phyloP scores from a whole-genome alignment of 2,888 invertebrate genomes.

The Nudaria mundana region DNA sequence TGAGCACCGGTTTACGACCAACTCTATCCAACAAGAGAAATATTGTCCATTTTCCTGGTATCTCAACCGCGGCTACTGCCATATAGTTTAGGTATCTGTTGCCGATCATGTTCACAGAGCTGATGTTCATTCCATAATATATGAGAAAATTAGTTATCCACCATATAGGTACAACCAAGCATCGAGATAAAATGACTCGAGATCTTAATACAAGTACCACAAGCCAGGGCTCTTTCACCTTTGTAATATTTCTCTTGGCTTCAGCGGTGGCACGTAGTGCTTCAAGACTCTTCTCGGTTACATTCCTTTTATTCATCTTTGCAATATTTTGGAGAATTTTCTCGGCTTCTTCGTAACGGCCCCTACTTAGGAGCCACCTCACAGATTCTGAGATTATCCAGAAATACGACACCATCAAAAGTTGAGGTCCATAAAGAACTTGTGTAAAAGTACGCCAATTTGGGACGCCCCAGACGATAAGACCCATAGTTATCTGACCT shows the following conservation, averaged over 20 bases:
- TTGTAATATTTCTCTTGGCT: slow-evolving; percentile 48
- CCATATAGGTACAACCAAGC: slow-evolving; percentile 77
- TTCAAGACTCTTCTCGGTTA: slow-evolving; percentile 77
- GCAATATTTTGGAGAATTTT: slow-evolving; percentile 83
- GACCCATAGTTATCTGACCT: slow-evolving; percentile 87
- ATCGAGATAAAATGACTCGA: slow-evolving; percentile 50
- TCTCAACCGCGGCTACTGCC: slow-evolving; percentile 84
- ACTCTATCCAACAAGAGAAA: slow-evolving; percentile 82
- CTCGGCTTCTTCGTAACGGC: slow-evolving; percentile 84
- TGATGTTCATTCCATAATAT: slow-evolving; percentile 86
- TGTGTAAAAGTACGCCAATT: slow-evolving; percentile 86
- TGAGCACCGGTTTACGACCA: slow-evolving; percentile 83
- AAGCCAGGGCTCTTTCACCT: slow-evolving; percentile 59
- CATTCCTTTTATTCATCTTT: slow-evolving; percentile 78
- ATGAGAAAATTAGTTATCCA: slow-evolving; percentile 87
- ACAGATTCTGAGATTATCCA: slow-evolving; percentile 89
- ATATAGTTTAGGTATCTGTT: slow-evolving; percentile 86
- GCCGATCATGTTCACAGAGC: slow-evolving; percentile 84
- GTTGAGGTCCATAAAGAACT: slow-evolving; percentile 85
- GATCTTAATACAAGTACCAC: slow-evolving; percentile 53
- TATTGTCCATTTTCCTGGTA: slow-evolving; percentile 87
- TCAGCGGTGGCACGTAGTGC: slow-evolving; percentile 60
- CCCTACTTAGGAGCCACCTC: slow-evolving; percentile 89
- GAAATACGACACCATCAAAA: slow-evolving; percentile 85
- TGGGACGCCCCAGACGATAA: slow-evolving; percentile 85